Evolutionary conservation across 2,888 invertebrate genomes (phyloP).

Genomic region (Acanthosepion pharaonis): DNA sequence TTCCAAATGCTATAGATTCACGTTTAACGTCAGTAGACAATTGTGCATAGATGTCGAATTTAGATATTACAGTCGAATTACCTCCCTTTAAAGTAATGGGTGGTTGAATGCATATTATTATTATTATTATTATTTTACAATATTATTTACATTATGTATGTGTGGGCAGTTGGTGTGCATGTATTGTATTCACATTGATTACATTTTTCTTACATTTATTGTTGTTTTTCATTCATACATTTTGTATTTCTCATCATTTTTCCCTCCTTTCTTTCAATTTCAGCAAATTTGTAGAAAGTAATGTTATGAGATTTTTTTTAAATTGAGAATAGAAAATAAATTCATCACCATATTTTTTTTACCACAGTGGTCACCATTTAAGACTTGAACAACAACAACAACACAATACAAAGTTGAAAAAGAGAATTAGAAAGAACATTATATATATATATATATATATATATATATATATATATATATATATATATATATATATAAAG

Average conservation of each 20-base stretch:
- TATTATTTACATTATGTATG: slow-evolving; percentile 13
- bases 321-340: slow-evolving; percentile 25
- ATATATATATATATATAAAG: background rate
- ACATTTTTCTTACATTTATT: background rate
- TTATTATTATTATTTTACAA: background rate
- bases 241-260: background rate
- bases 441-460: background rate
- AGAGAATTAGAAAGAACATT: background rate
- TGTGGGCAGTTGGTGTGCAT: slow-evolving; percentile 33
- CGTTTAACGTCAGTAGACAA: background rate
- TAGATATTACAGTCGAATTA: background rate
- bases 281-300: slow-evolving; percentile 1
- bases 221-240: background rate
- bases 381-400: background rate
- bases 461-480: background rate
- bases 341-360: background rate
- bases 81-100: background rate
- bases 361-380: slow-evolving; percentile 10
- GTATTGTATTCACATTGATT: background rate
- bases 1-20: background rate
- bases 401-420: slow-evolving; percentile 6
- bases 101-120: background rate
- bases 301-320: background rate
- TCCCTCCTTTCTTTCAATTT: background rate
- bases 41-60: background rate